Conservation (phyloP, 2,888 invertebrate genomes). For the Carabus problematicus region DNA sequence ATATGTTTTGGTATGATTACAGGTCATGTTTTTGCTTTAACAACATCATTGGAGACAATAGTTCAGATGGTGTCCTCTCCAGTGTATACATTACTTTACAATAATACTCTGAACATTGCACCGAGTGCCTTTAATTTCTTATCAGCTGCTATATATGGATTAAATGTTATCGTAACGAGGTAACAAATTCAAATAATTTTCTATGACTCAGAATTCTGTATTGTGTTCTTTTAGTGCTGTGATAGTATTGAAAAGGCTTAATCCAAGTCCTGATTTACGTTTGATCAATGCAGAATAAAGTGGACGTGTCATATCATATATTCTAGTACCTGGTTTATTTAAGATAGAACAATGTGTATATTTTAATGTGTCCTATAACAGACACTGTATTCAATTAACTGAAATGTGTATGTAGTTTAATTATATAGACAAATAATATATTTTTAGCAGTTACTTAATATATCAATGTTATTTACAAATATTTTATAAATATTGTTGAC, state of each 20-base stretch:
- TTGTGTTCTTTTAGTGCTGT: slow-evolving; percentile 34
- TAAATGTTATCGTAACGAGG: slow-evolving; percentile 28
- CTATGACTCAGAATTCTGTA: neutral
- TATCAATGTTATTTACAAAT: no score
- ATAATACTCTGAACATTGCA: slow-evolving; percentile 24
- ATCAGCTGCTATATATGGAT: slow-evolving; percentile 27
- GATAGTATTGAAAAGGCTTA: slow-evolving; percentile 28
- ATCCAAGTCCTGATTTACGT: slow-evolving; percentile 32
- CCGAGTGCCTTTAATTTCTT: slow-evolving; percentile 34
- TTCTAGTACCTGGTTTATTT: no score
- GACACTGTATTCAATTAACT: no score
- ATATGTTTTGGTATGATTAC: neutral
- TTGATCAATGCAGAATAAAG: slow-evolving; percentile 15
- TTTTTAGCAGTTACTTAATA: no score
- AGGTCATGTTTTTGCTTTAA: slow-evolving; percentile 38
- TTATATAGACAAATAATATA: no score
- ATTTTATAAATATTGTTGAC: no score
- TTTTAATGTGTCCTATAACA: no score
- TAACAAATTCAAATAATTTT: slow-evolving; percentile 6
- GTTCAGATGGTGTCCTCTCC: slow-evolving; percentile 32
- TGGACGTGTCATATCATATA: no score
- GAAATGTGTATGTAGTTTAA: no score
- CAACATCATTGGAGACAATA: slow-evolving; percentile 36
- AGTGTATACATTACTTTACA: slow-evolving; percentile 34
- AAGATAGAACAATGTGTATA: no score